Percentiles rank a stretch among this genome's conserved stretches.
phyloP scores from a whole-genome alignment of 2,888 invertebrate species.

The Elgonia sp. region DNA sequence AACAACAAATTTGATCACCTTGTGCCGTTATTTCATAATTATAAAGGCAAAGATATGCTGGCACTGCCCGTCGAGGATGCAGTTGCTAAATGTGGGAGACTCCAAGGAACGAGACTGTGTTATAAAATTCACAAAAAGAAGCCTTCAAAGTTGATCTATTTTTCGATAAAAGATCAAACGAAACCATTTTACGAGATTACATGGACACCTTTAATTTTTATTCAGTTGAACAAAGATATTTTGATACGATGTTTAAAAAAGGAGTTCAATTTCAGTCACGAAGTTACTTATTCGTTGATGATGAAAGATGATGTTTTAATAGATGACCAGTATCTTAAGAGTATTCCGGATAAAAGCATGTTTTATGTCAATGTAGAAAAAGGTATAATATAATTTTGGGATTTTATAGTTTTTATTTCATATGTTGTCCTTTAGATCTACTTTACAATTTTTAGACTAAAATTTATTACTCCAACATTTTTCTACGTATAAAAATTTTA shows the following conservation, averaged over 20 bases:
- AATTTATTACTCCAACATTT: no score
- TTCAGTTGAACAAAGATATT: not conserved
- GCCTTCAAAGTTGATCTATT: conserved; percentile 43
- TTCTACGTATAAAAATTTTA: no score
- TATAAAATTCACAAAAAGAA: conserved; percentile 53
- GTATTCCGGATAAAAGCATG: conserved; percentile 44
- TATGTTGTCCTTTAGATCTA: no score
- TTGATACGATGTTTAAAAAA: conserved; percentile 17
- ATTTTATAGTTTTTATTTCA: not conserved
- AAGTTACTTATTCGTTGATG: not conserved
- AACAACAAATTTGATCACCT: conserved; percentile 30
- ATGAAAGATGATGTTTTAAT: not conserved
- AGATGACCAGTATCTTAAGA: conserved; percentile 10
- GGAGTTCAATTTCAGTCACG: conserved; percentile 3
- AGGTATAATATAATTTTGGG: not conserved
- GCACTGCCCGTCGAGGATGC: conserved; percentile 16
- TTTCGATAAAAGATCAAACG: conserved; percentile 1
- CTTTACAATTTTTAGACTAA: no score
- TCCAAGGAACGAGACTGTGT: conserved; percentile 38
- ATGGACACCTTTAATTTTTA: conserved; percentile 45
- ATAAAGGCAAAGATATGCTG: conserved; percentile 25
- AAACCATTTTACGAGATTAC: not conserved
- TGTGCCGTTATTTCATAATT: conserved; percentile 22
- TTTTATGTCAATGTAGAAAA: conserved; percentile 12
- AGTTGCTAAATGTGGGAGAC: conserved; percentile 7